phyloP scores from a whole-genome alignment of 2,888 invertebrate genomes.

The Maniola hyperantus region DNA sequence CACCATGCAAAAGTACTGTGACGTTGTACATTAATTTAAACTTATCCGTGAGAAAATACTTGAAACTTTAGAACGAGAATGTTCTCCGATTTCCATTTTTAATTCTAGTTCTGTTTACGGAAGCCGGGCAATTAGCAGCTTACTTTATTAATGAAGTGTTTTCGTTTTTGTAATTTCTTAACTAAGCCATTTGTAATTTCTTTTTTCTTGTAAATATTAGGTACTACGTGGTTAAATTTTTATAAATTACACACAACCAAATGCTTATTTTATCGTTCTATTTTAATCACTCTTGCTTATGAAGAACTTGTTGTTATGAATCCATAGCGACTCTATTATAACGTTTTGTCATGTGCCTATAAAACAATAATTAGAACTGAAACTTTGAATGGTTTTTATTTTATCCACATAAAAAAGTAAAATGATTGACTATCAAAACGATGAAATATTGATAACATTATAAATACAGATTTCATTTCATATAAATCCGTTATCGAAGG shows the following conservation, averaged over 20 bases:
- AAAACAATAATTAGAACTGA: background rate
- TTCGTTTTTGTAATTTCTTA: too few species aligned
- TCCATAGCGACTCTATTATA: too few species aligned
- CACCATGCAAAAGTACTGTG: constrained; percentile 58
- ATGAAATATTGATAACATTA: constrained; percentile 24
- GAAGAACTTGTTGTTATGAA: too few species aligned
- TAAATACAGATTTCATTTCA: constrained; percentile 27
- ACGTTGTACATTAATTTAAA: constrained; percentile 75
- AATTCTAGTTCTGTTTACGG: constrained; percentile 62
- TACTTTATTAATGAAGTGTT: constrained; percentile 30
- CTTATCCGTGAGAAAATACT: constrained; percentile 72
- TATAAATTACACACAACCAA: background rate
- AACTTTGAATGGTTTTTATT: background rate
- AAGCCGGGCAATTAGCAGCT: constrained; percentile 28
- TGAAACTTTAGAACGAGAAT: constrained; percentile 71
- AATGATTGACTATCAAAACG: constrained; percentile 21
- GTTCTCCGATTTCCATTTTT: constrained; percentile 74
- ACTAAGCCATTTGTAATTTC: background rate
- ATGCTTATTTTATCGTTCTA: background rate
- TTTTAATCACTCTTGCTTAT: too few species aligned
- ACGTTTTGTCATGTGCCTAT: background rate
- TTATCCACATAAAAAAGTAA: background rate
- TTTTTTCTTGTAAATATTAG: background rate
- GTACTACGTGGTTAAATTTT: background rate
- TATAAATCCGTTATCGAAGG: constrained; percentile 23